These are phyloP conservation scores for Bubo bubo DNA, from an alignment of 2,113 vertebrate genomes.

Conservation along the genomic window DNA sequence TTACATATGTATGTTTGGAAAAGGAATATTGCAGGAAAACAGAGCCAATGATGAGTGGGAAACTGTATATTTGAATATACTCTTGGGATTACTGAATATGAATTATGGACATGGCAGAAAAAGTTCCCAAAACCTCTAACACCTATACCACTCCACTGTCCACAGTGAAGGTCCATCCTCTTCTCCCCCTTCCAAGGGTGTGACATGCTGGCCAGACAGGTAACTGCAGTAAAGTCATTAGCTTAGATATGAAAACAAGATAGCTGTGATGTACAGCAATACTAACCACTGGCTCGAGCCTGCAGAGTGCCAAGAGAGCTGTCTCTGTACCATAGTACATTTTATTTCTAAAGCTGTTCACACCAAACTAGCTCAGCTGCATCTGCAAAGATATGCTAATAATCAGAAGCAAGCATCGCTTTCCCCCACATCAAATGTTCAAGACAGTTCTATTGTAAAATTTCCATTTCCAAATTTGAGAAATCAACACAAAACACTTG, in stretches of 20 bases:
- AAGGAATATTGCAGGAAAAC: neutral
- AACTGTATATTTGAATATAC: neutral
- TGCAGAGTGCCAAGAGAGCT: neutral
- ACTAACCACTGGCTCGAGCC: rapidly evolving
- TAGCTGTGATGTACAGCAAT: neutral
- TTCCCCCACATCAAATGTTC: neutral
- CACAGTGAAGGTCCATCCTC: rapidly evolving
- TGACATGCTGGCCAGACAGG: neutral
- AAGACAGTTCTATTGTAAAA: neutral
- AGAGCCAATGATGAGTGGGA: neutral
- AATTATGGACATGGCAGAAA: neutral
- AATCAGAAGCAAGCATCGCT: neutral
- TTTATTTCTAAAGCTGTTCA: neutral
- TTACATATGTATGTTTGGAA: rapidly evolving
- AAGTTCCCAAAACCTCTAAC: neutral
- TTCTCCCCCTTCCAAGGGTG: neutral
- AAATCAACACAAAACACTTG: neutral
- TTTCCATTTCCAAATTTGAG: neutral
- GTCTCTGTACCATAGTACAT: neutral
- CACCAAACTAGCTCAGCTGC: neutral
- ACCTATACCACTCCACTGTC: rapidly evolving
- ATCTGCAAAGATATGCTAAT: neutral
- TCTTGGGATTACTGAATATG: neutral
- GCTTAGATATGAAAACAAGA: neutral
- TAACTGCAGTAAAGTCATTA: neutral